phyloP scores from a whole-genome alignment of 2,888 invertebrate species.

The Tupiocoris notatus region DNA sequence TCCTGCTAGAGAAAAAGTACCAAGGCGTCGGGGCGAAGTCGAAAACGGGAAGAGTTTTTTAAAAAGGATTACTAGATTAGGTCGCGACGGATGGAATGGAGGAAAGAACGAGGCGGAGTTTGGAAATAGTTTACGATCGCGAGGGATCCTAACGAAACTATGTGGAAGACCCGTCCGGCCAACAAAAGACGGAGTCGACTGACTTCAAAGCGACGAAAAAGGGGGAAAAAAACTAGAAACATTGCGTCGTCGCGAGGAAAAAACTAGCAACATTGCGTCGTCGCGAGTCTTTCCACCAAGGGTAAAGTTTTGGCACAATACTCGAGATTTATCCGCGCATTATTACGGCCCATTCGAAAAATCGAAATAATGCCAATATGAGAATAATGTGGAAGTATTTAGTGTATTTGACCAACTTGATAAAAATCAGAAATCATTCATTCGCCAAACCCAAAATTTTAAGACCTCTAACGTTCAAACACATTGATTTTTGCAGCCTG shows the following conservation, averaged over 20 bases:
- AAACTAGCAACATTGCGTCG: no score
- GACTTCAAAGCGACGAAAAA: background rate
- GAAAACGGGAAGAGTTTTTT: background rate
- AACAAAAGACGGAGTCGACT: background rate
- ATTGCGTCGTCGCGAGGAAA: background rate
- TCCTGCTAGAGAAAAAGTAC: background rate
- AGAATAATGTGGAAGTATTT: no score
- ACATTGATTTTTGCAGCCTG: no score
- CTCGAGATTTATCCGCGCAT: no score
- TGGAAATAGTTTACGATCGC: conserved; percentile 28
- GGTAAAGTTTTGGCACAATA: no score
- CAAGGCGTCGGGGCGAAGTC: background rate
- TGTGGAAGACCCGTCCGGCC: background rate
- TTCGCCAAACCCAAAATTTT: no score
- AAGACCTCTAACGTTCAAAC: no score
- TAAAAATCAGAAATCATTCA: no score
- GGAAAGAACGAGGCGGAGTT: background rate
- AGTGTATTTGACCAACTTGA: no score
- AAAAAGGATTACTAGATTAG: conserved; percentile 25
- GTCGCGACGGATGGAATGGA: background rate
- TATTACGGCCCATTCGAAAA: no score
- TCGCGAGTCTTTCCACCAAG: no score
- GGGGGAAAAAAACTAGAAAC: background rate
- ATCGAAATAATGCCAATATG: no score
- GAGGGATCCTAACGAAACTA: background rate